phyloP scores from a whole-genome alignment of 1,140 invertebrate genomes.

The Bombus balteatus region DNA sequence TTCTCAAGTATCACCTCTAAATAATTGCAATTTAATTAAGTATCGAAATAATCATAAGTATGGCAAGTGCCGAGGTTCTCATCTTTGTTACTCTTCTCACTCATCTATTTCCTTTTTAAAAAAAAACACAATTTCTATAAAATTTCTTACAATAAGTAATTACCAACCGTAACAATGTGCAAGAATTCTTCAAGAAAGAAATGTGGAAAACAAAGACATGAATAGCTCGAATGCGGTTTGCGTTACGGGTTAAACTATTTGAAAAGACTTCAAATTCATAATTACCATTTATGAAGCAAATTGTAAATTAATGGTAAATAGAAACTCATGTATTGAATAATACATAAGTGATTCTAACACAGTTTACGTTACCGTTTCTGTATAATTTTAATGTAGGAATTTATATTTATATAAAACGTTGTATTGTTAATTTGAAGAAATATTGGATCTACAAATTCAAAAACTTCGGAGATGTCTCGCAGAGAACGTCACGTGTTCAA shows the following conservation, averaged over 20 bases:
- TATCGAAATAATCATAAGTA: too few relatives aligned
- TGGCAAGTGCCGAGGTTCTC: too few relatives aligned
- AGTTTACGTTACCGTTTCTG: conserved; percentile 11
- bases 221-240: not conserved
- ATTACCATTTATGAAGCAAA: not conserved
- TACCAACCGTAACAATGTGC: not conserved
- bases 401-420: not conserved
- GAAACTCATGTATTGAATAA: not conserved
- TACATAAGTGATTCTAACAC: not conserved
- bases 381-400: not conserved
- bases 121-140: not conserved
- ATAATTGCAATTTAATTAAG: too few relatives aligned
- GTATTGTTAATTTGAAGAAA: too few relatives aligned
- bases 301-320: not conserved
- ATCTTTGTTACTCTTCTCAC: not conserved
- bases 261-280: not conserved
- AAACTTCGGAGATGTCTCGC: too few relatives aligned
- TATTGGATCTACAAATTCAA: too few relatives aligned
- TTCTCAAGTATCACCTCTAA: too few relatives aligned
- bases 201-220: not conserved
- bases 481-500: too few relatives aligned
- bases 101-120: not conserved
- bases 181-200: not conserved
- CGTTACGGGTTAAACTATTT: not conserved
- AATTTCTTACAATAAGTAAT: not conserved